Conservation (phyloP, 2,797 vertebrate species). For the Acanthornis magna region DNA sequence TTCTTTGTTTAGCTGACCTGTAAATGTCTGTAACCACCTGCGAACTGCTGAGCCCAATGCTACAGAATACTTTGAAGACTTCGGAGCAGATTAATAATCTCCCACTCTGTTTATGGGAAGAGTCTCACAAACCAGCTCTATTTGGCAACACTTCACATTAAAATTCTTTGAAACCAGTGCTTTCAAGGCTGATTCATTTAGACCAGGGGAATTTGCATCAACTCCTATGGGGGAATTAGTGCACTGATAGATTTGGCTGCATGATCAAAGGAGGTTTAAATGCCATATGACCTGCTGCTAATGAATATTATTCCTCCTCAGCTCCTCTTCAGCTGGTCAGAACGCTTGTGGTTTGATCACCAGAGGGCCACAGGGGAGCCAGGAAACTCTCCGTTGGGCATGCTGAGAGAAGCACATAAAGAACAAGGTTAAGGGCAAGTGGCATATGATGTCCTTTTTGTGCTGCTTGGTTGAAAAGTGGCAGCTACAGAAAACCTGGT, state of each 20-base stretch:
- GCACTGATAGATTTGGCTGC: not conserved
- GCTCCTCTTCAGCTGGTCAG: not conserved
- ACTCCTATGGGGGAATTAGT: not conserved
- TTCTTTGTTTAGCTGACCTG: not conserved
- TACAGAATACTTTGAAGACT: not conserved
- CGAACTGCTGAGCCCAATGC: not conserved
- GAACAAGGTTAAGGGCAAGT: not conserved
- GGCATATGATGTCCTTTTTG: not conserved
- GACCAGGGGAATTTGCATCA: not conserved
- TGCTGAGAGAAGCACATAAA: not conserved
- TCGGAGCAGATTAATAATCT: not conserved
- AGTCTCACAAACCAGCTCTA: not conserved
- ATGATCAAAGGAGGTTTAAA: not conserved
- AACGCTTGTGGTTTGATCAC: not conserved
- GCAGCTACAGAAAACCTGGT: not conserved
- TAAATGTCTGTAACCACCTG: not conserved
- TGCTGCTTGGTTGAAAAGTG: not conserved
- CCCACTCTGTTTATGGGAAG: not conserved
- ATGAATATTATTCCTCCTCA: not conserved
- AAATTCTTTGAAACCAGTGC: not conserved
- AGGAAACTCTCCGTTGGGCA: not conserved
- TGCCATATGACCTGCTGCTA: not conserved
- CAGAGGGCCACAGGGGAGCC: not conserved
- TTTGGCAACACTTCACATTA: not conserved
- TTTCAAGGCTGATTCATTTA: not conserved